phyloP scores from a whole-genome alignment of 1,140 invertebrate species.

The Rhagoletis pomonella region DNA sequence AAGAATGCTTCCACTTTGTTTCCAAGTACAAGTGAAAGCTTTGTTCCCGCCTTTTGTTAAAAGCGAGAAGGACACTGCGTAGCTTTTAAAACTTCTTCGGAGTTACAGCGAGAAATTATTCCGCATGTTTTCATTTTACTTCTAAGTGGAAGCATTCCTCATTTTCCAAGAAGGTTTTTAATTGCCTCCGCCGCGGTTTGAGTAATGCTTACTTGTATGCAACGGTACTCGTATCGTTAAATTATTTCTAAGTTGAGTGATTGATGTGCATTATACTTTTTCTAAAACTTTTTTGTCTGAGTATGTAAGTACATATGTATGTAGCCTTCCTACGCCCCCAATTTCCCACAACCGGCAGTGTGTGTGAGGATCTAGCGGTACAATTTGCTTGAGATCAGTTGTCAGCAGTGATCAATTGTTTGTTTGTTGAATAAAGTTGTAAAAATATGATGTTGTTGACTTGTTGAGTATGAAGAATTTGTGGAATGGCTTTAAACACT shows the following conservation, averaged over 20 bases:
- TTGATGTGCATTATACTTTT: background rate
- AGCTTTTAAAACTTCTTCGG: too few relatives aligned
- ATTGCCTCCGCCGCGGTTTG: background rate
- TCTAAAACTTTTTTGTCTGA: background rate
- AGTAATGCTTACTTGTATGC: too few relatives aligned
- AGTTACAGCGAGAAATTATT: too few relatives aligned
- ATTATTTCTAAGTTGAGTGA: background rate
- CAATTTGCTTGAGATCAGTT: background rate
- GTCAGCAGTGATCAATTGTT: background rate
- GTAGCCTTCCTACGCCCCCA: background rate
- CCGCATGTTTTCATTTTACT: too few relatives aligned
- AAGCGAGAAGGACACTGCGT: too few relatives aligned
- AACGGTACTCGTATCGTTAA: background rate
- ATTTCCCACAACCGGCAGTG: background rate
- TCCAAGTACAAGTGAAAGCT: too few relatives aligned
- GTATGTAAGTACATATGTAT: background rate
- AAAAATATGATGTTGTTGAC: background rate
- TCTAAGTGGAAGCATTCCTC: too few relatives aligned
- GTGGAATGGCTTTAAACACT: background rate
- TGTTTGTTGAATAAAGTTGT: conserved; percentile 3
- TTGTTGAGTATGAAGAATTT: background rate
- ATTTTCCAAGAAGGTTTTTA: background rate
- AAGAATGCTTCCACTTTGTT: too few relatives aligned
- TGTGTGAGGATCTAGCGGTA: background rate
- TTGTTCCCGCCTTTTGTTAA: too few relatives aligned